Evolutionary conservation across 2,888 invertebrate genomes (phyloP).

Genomic region (Diachrysia chrysitis): DNA sequence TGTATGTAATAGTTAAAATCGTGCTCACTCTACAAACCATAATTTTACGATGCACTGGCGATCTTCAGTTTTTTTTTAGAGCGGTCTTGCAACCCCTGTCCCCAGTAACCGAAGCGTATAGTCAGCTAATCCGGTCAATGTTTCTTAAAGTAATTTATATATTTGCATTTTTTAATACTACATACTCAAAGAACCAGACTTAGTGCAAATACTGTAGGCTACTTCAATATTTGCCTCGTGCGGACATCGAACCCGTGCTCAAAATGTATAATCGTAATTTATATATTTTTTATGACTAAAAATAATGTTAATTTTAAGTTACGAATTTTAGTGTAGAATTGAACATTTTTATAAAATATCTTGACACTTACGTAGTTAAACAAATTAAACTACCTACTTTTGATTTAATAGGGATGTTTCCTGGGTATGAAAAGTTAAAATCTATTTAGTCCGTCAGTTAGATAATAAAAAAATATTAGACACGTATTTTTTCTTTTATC

Average conservation of each 20-base stretch:
- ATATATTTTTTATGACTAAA: background rate
- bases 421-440: no score
- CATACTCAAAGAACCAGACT: background rate
- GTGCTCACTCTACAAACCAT: background rate
- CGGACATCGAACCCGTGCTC: background rate
- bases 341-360: background rate
- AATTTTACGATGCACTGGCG: background rate
- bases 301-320: background rate
- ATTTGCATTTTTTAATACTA: background rate
- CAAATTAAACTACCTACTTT: no score
- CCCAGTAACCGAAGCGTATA: background rate
- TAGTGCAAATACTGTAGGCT: background rate
- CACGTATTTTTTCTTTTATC: no score
- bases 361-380: background rate
- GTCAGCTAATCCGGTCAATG: slow-evolving; percentile 1
- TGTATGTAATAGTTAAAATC: background rate
- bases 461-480: no score
- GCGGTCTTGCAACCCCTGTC: slow-evolving; percentile 3
- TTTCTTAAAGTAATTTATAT: background rate
- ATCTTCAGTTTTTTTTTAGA: background rate
- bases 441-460: no score
- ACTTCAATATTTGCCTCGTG: background rate
- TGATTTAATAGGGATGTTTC: no score
- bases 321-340: background rate
- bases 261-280: background rate